Percentiles rank a stretch among this genome's conserved stretches.
These are phyloP conservation scores for Clunio marinus DNA, from an alignment of 2,888 invertebrate genomes.

Conservation along the genomic window DNA sequence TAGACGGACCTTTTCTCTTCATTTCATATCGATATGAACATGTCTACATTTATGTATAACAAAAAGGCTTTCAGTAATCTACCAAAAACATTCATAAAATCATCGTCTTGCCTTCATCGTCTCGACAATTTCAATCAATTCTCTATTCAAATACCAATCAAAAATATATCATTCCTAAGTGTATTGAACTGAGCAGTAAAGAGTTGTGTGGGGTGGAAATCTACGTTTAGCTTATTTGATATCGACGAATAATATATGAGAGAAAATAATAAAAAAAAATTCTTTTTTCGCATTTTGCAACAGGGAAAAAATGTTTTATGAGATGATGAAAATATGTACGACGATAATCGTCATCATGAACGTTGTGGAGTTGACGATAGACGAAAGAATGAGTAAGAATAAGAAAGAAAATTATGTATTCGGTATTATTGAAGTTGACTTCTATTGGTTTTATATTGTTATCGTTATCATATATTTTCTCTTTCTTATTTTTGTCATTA, in stretches of 20 bases:
- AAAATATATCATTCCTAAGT: slow-evolving; percentile 35
- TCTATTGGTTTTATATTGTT: slow-evolving; percentile 39
- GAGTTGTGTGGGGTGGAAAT: neutral
- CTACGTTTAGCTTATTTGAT: neutral
- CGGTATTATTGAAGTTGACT: slow-evolving; percentile 38
- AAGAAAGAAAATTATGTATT: slow-evolving; percentile 31
- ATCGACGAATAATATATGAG: neutral
- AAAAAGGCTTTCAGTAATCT: no score
- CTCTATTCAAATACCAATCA: slow-evolving; percentile 39
- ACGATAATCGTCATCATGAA: slow-evolving; percentile 35
- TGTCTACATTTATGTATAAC: no score
- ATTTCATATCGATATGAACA: no score
- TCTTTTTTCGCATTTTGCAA: neutral
- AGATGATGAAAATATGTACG: slow-evolving; percentile 15
- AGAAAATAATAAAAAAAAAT: neutral
- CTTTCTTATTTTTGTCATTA: slow-evolving; percentile 25
- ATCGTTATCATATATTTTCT: slow-evolving; percentile 33
- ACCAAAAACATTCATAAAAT: neutral
- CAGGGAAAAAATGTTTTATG: neutral
- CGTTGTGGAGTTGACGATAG: neutral
- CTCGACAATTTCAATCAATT: slow-evolving; percentile 39
- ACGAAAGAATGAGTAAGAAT: neutral
- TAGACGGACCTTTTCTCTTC: no score
- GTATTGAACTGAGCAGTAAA: slow-evolving; percentile 34
- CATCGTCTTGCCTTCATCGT: slow-evolving; percentile 10